Evolutionary conservation across 2,797 vertebrate genomes (phyloP).

Genomic region (Alectoris magna): DNA sequence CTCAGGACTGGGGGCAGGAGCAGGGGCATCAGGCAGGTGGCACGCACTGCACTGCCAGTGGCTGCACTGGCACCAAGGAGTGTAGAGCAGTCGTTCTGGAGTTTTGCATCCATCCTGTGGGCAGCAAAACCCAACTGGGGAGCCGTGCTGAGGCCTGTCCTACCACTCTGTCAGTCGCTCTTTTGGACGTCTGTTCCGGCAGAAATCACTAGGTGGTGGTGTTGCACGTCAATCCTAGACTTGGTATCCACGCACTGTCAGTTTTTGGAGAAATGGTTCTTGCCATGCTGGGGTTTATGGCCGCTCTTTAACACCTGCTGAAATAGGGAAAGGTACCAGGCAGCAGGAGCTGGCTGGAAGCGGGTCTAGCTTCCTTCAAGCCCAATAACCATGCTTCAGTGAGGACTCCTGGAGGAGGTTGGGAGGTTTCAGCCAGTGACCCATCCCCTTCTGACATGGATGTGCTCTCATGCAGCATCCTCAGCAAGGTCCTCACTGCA

Average conservation of each 20-base stretch:
- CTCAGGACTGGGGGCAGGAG: neutral
- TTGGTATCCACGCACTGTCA: neutral
- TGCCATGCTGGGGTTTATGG: neutral
- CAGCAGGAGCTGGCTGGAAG: neutral
- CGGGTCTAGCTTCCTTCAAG: neutral
- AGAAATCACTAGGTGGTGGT: conserved; percentile 9
- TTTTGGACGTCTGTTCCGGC: neutral
- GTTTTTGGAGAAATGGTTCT: neutral
- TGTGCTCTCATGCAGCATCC: neutral
- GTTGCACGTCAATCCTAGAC: neutral
- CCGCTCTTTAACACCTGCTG: neutral
- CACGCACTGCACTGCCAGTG: neutral
- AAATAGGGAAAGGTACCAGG: neutral
- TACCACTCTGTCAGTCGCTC: neutral
- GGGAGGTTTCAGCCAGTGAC: neutral
- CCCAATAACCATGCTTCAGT: neutral
- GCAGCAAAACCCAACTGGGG: neutral
- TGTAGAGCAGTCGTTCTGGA: neutral
- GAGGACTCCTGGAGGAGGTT: neutral
- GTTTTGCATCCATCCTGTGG: too few relatives aligned
- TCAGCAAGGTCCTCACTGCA: neutral
- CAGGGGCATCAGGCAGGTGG: neutral
- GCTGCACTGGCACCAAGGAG: neutral
- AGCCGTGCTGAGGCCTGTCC: neutral
- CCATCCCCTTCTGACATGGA: neutral